Conservation (phyloP, 2,113 vertebrate species). For the Hippocampus guttulatus region DNA sequence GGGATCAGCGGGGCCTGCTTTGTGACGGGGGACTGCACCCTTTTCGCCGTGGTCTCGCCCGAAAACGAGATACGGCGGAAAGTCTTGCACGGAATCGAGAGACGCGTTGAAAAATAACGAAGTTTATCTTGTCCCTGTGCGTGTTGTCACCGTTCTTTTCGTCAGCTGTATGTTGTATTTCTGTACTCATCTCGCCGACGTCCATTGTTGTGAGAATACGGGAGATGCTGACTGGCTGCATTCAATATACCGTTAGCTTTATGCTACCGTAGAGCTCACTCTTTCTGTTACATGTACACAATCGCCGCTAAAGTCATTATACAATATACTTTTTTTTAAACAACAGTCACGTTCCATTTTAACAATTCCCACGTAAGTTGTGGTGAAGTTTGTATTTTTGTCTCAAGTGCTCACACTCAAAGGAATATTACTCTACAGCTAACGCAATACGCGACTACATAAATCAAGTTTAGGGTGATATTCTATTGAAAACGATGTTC, state of each 20-base stretch:
- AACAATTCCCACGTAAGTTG: background rate
- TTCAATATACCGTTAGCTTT: constrained; percentile 47
- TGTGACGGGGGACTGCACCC: constrained; percentile 64
- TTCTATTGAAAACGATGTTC: background rate
- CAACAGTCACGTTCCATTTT: background rate
- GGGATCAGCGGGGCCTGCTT: constrained; percentile 64
- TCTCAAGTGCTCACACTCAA: background rate
- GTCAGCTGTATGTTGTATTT: constrained; percentile 39
- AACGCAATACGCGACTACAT: background rate
- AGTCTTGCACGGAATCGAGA: background rate
- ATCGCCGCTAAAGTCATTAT: background rate
- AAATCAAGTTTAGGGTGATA: background rate
- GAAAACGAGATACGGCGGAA: constrained; percentile 2
- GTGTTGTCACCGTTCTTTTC: constrained; percentile 50
- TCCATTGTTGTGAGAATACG: constrained; percentile 68
- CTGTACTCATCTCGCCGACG: constrained; percentile 51
- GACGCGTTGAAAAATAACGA: background rate
- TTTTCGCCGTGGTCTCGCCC: constrained; percentile 41
- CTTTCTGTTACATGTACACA: background rate
- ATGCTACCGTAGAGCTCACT: constrained; percentile 28
- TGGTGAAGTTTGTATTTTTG: background rate
- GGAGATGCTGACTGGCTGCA: constrained; percentile 44
- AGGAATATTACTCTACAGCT: background rate
- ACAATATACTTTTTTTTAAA: background rate
- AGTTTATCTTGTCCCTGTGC: background rate